These are phyloP conservation scores for Melanerpes aurifrons DNA, from an alignment of 2,113 vertebrate species.

Conservation along the genomic window DNA sequence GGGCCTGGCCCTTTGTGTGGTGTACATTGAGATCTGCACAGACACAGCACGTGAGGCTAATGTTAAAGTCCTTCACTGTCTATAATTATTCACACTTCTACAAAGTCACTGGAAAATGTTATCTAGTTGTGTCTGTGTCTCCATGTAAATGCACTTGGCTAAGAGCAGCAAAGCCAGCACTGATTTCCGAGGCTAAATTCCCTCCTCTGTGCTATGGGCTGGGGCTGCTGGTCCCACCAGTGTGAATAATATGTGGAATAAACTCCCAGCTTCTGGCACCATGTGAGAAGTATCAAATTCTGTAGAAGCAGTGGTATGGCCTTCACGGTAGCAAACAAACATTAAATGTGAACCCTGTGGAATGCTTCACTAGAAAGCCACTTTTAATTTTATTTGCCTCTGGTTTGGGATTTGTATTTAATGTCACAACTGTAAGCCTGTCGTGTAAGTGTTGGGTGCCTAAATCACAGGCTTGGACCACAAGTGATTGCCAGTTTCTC, in stretches of 20 bases:
- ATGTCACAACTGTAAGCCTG: background rate
- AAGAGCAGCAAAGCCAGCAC: background rate
- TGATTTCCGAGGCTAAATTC: background rate
- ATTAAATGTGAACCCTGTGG: background rate
- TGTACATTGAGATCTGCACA: fast-evolving
- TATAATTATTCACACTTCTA: background rate
- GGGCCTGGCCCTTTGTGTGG: fast-evolving
- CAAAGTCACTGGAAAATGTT: background rate
- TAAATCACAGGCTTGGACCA: background rate
- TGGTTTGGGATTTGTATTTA: background rate
- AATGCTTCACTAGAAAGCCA: background rate
- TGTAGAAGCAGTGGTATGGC: background rate
- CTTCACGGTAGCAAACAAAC: background rate
- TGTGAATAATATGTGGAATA: background rate
- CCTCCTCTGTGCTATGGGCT: background rate
- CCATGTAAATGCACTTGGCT: background rate
- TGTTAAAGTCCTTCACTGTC: background rate
- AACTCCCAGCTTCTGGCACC: background rate
- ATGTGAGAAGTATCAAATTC: background rate
- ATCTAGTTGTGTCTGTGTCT: background rate
- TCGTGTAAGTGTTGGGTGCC: background rate
- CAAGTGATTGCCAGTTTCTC: fast-evolving
- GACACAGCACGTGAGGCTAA: background rate
- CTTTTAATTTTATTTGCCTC: background rate
- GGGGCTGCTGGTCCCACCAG: background rate